These are phyloP conservation scores for Gnathonemus longibarbis DNA, from an alignment of 2,113 vertebrate species.

Conservation along the genomic window DNA sequence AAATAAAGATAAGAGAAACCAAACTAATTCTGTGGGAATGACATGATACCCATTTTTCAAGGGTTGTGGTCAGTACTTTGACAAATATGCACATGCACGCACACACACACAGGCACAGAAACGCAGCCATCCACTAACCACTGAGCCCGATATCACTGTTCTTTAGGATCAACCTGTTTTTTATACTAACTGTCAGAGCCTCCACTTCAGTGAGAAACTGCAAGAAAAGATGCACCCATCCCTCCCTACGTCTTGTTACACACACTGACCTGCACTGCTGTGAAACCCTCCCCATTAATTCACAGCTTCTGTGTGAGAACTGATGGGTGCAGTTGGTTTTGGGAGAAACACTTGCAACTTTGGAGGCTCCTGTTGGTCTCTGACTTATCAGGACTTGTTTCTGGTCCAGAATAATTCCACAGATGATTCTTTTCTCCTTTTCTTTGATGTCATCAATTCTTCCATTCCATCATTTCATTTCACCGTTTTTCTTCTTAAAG, in stretches of 20 bases:
- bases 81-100: neutral
- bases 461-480: neutral
- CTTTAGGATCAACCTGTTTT: neutral
- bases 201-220: neutral
- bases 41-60: neutral
- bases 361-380: neutral
- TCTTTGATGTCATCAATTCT: neutral
- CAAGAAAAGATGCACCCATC: neutral
- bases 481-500: neutral
- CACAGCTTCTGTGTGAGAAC: neutral
- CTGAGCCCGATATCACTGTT: neutral
- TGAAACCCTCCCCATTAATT: neutral
- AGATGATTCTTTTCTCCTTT: neutral
- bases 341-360: neutral
- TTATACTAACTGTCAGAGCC: neutral
- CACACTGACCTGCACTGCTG: neutral
- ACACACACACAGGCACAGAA: neutral
- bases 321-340: neutral
- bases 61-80: neutral
- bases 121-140: neutral
- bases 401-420: neutral
- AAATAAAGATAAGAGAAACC: neutral
- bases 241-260: neutral
- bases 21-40: neutral
- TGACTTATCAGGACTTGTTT: neutral